Base-by-base conservation (phyloP, 2,888 invertebrate species). In the Scaptomyza reducta region DNA sequence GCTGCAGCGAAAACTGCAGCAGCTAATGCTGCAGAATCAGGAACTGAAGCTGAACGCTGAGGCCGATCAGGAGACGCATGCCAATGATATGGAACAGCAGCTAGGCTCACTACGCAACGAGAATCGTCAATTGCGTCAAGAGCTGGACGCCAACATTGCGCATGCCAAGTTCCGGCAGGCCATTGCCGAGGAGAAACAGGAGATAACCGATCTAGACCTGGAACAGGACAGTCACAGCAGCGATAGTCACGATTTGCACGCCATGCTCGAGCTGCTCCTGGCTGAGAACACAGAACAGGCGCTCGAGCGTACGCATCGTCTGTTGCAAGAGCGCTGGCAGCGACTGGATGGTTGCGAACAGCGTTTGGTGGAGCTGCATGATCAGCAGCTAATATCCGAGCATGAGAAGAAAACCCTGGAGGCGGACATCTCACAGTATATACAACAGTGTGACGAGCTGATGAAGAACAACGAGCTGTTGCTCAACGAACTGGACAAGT, bases 381-480 rank as follows among this genome's bases (percentile, higher is more conserved):
- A 89, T 27, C 93, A 92, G 60, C 93, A 93, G 81, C 87, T 93
- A 40, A 92, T 93, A 72, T 91, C 93, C 38, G 93, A 94, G 89
- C 93, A 94, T 74, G 94, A 94, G 70, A 94, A 94, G 70, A 90
- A 90, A 56, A 91, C 92, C 1, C 73, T 92, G 1, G 90, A 91
- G 57, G 92, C 92, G 14, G 92, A 92, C 55, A 91, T 93, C 40
- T 92, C 92, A 45, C 93, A 93, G 74, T 93, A 92, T 45, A 93
- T 93, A 71, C 90, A 93, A 27, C 95, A 95, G 90, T 93, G 94
- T 72, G 95, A 93, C 62, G 94, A 95, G 87, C 93, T 95, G 88
- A 94, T 94, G 90, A 94, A 94, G 88, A 95, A 95, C 89, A 95
- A 95, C 83, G 95, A 95, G 81, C 92, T 94, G 63, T 91, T 95